phyloP scores from a whole-genome alignment of 1,140 invertebrate genomes.

The Lasioglossum baleicum region DNA sequence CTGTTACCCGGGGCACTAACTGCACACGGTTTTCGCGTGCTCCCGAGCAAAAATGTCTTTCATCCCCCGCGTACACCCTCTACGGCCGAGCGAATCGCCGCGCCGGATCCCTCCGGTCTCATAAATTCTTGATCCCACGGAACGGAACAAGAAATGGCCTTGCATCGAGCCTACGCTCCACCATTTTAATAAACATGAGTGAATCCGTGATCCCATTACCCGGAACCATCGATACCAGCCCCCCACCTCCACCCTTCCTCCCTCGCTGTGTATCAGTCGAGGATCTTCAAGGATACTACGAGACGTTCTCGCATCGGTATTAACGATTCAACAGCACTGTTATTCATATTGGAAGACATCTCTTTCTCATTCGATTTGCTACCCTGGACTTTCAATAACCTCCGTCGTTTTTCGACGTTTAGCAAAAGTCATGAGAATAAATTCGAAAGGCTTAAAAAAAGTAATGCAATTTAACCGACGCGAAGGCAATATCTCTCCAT shows the following conservation, averaged over 20 bases:
- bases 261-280: not conserved
- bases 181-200: conserved; percentile 46
- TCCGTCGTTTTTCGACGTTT: no score
- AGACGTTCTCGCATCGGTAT: no score
- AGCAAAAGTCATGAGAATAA: no score
- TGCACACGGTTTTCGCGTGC: not conserved
- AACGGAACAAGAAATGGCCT: conserved; percentile 29
- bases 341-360: no score
- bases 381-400: no score
- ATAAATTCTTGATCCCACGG: conserved; percentile 48
- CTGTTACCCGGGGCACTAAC: conserved; percentile 42
- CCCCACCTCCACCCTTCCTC: no score
- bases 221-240: not conserved
- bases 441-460: no score
- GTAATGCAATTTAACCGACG: no score
- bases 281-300: no score
- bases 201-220: conserved; percentile 26
- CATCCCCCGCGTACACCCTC: not conserved
- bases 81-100: not conserved
- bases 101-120: conserved; percentile 12
- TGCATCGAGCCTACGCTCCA: not conserved
- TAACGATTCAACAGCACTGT: no score
- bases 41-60: conserved; percentile 15
- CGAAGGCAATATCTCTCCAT: no score
- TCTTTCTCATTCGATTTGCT: no score